These are phyloP conservation scores for Drosophila putrida DNA, from an alignment of 2,888 invertebrate species.

Conservation along the genomic window DNA sequence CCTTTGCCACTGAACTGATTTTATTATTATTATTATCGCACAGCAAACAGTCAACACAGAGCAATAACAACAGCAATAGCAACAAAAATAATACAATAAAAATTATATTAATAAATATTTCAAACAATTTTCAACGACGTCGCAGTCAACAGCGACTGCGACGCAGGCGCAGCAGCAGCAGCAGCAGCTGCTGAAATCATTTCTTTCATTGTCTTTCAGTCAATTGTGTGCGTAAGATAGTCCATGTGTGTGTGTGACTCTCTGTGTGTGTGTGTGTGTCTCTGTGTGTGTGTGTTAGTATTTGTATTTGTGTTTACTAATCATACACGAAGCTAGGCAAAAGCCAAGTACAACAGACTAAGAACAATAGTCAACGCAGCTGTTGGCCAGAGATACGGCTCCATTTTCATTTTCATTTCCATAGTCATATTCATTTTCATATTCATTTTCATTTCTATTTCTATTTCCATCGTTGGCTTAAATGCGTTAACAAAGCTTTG, in stretches of 20 bases:
- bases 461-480: not conserved
- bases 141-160: not conserved
- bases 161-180: slow-evolving; percentile 42
- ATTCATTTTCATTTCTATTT: not conserved
- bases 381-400: slow-evolving; percentile 28
- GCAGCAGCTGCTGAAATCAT: not conserved
- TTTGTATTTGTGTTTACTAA: slow-evolving; percentile 42
- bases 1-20: slow-evolving; percentile 70
- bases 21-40: slow-evolving; percentile 35
- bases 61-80: slow-evolving; percentile 1
- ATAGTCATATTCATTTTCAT: not conserved
- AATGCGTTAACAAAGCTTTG: slow-evolving; percentile 4
- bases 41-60: slow-evolving; percentile 29
- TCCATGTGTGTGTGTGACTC: not conserved
- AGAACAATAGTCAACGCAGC: slow-evolving; percentile 48
- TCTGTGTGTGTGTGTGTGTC: slow-evolving; percentile 2
- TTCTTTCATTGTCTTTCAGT: slow-evolving; percentile 35
- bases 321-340: slow-evolving; percentile 47
- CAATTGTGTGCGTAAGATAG: slow-evolving; percentile 4
- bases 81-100: slow-evolving; percentile 20
- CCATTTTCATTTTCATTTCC: not conserved
- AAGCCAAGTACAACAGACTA: slow-evolving; percentile 44
- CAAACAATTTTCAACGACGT: slow-evolving; percentile 41
- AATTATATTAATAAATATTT: slow-evolving; percentile 54
- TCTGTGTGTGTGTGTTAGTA: slow-evolving; percentile 20